A percentile compares a stretch with the other conserved stretches of the same genome.
These are phyloP conservation scores for Leucoraja erinaceus DNA, from an alignment of 2,113 vertebrate species.

Conservation along the genomic window DNA sequence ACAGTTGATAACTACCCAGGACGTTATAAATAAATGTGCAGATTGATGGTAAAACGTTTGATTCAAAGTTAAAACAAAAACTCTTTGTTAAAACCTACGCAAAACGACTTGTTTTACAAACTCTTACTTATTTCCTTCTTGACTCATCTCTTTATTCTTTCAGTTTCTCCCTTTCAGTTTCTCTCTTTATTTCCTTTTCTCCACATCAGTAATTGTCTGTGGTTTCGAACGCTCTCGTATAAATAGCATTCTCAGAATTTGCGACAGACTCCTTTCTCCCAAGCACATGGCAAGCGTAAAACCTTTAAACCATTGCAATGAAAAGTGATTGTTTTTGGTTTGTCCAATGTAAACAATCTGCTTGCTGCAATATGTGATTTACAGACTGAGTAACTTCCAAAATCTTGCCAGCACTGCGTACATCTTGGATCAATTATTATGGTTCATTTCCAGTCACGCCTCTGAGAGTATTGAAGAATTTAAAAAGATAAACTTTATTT, in stretches of 20 bases:
- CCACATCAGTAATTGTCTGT: neutral
- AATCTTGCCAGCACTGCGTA: neutral
- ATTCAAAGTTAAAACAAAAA: neutral
- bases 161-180: neutral
- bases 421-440: slow-evolving; percentile 36
- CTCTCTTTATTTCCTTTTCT: neutral
- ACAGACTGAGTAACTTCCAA: neutral
- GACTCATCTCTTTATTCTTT: neutral
- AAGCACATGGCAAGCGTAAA: neutral
- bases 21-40: neutral
- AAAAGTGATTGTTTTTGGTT: slow-evolving; percentile 4
- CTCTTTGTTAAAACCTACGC: neutral
- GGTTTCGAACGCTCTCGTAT: neutral
- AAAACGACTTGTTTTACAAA: neutral
- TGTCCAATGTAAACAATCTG: neutral
- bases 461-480: slow-evolving; percentile 25
- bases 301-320: neutral
- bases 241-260: neutral
- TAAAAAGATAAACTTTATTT: slow-evolving; percentile 30
- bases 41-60: neutral
- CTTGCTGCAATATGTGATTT: neutral
- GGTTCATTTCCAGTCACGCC: slow-evolving; percentile 31
- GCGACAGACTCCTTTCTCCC: neutral
- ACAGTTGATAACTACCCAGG: neutral
- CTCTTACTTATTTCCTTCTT: neutral